These are phyloP conservation scores for Zosterops lateralis DNA, from an alignment of 2,113 vertebrate species.

Conservation along the genomic window DNA sequence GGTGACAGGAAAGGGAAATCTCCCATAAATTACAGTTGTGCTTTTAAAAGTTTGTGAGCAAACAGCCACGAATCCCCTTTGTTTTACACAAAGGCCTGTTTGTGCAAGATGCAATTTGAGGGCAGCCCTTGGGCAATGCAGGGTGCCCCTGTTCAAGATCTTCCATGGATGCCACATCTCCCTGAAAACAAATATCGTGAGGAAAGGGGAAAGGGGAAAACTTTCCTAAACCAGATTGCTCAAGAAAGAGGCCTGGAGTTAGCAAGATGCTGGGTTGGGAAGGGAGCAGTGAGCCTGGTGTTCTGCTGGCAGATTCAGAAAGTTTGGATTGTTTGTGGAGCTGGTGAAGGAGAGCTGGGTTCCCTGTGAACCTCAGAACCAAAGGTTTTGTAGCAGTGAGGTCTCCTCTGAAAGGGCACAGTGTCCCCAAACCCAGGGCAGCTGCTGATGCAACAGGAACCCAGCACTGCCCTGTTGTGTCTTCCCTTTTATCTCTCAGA, in stretches of 20 bases:
- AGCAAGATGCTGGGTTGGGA: background rate
- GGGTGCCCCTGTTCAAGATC: fast-evolving
- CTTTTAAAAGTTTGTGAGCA: background rate
- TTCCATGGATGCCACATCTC: background rate
- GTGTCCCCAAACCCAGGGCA: fast-evolving
- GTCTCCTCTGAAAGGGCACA: background rate
- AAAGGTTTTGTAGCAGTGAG: fast-evolving
- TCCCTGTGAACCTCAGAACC: background rate
- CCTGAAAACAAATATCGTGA: background rate
- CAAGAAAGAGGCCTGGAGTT: background rate
- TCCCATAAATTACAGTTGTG: background rate
- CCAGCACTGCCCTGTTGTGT: fast-evolving
- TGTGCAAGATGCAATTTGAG: background rate
- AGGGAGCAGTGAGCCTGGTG: background rate
- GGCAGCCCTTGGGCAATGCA: background rate
- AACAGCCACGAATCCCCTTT: background rate
- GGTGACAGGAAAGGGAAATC: background rate
- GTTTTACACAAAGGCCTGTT: background rate
- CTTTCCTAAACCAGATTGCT: background rate
- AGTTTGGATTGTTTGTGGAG: no score
- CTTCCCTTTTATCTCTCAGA: no score
- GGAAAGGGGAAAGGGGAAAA: background rate
- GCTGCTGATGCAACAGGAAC: background rate
- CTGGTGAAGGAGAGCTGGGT: background rate
- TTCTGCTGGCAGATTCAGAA: background rate